A percentile compares a stretch with the other conserved stretches of the same genome.
These are phyloP conservation scores for Archips xylosteana DNA, from an alignment of 2,888 invertebrate genomes.

Conservation along the genomic window DNA sequence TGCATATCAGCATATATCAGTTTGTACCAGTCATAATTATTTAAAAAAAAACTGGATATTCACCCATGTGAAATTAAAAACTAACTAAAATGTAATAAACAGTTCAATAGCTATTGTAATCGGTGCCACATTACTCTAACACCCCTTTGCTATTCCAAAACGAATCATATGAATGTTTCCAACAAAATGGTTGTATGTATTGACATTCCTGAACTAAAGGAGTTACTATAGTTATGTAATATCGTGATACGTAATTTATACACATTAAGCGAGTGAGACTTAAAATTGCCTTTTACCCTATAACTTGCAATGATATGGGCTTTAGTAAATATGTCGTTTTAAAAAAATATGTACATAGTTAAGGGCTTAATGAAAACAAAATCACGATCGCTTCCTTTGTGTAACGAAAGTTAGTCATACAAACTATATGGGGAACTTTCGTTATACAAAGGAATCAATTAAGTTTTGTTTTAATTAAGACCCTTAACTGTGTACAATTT, in stretches of 20 bases:
- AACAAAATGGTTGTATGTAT: conserved; percentile 29
- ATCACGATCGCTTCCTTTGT: no score
- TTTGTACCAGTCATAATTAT: no score
- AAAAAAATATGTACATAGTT: no score
- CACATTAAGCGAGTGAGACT: conserved; percentile 28
- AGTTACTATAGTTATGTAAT: conserved; percentile 9
- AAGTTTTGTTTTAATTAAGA: no score
- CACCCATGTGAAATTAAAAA: neutral
- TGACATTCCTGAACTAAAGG: conserved; percentile 28
- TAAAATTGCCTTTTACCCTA: conserved; percentile 23
- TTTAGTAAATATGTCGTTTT: neutral
- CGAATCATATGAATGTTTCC: neutral
- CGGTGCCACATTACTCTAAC: neutral
- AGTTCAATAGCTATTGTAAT: neutral
- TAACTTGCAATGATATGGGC: conserved; percentile 18
- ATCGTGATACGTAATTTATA: conserved; percentile 1
- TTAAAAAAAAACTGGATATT: no score
- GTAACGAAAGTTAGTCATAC: no score
- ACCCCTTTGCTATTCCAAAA: conserved; percentile 11
- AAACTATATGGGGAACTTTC: no score
- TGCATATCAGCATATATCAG: no score
- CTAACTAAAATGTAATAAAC: neutral
- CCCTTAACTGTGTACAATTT: no score
- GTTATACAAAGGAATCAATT: no score
- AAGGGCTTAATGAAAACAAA: no score